Percentiles rank a stretch among this genome's conserved stretches.
Evolutionary conservation across 2,888 invertebrate genomes (phyloP).

Genomic region (Caenorhabditis sp.): DNA sequence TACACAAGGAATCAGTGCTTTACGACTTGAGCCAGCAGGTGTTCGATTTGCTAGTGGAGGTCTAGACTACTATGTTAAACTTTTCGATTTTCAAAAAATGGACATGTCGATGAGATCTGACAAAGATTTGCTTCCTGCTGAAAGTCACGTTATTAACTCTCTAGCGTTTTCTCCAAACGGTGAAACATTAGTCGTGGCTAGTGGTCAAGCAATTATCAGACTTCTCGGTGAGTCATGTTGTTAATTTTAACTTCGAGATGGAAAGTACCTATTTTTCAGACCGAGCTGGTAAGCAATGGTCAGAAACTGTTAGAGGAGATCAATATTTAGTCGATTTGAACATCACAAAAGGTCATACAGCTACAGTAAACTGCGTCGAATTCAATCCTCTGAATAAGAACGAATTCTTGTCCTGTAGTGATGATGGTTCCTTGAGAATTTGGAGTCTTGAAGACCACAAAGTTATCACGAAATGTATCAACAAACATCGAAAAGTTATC

Average conservation of each 20-base stretch:
- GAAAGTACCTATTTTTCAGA: constrained; percentile 71
- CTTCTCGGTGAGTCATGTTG: constrained; percentile 72
- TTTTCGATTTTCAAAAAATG: constrained; percentile 99
- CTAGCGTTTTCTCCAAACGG: constrained; percentile 92
- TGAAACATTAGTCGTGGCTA: constrained; percentile 88
- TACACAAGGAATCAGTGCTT: constrained; percentile 76
- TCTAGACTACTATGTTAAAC: constrained; percentile 86
- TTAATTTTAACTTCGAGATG: too few relatives aligned
- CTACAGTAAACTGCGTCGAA: constrained; percentile 85
- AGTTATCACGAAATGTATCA: constrained; percentile 66
- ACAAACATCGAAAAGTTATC: constrained; percentile 65
- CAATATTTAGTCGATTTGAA: constrained; percentile 94
- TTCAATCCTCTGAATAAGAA: constrained; percentile 91
- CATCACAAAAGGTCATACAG: constrained; percentile 90
- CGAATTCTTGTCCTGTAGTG: constrained; percentile 92
- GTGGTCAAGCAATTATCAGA: constrained; percentile 80
- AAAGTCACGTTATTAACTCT: constrained; percentile 84
- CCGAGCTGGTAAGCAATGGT: constrained; percentile 67
- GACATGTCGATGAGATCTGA: constrained; percentile 79
- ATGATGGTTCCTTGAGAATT: constrained; percentile 85
- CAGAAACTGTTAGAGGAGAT: constrained; percentile 76
- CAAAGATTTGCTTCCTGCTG: constrained; percentile 61
- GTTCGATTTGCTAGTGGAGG: constrained; percentile 89
- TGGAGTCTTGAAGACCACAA: constrained; percentile 85
- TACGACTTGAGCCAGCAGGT: constrained; percentile 91